Base-by-base conservation (phyloP, 2,113 vertebrate genomes). In the Mixornis gularis region DNA sequence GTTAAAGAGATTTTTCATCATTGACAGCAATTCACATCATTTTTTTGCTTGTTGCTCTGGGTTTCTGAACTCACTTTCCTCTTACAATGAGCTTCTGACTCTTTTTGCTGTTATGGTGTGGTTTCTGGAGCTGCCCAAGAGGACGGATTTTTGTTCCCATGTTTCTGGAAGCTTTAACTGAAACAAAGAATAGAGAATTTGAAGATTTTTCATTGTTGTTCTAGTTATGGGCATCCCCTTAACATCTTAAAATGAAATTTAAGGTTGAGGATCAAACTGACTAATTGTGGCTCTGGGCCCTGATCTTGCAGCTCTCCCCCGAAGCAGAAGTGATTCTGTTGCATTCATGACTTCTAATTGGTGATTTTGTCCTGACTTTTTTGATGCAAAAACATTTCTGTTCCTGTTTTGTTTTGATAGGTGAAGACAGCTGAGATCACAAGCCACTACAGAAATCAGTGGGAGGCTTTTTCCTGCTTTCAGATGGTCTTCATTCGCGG, bases 401-500 rank as follows among this genome's bases (percentile, higher is more conserved):
- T 85, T 85, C 1, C 1, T 77, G 44, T 85, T 92, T 94, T 79
- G 63, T 87, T 96, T 93, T 70, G 66, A 48, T 79, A 69, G 26
- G 65, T 91, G 78, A 85, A 79, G 76, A 64, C 69, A 92, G 79
- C 91, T 88, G 72, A 92, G 59, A 91, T 96, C 87, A 93, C 60
- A 91, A 87, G 64, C 32, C 74, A 77, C 70, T 51, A 29, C 55
- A 0, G 4, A 89, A 89, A 77, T 29, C 80, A 82, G 59, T 89
- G 63, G 85, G 91, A 91, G 51, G 64, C 65, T 91, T 89, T 69
- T 89, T 92, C 92, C 71, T 94, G 89, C 85, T 84, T 79, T 91
- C 89, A 85, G 87, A 73, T 55, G 51, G 51, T 70, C 74, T 79
- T 85, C 91, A 87, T 94, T 92, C 74, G 89, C 2, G 6, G 49